phyloP scores from a whole-genome alignment of 2,113 vertebrate genomes.

The Corynorhinus townsendii region DNA sequence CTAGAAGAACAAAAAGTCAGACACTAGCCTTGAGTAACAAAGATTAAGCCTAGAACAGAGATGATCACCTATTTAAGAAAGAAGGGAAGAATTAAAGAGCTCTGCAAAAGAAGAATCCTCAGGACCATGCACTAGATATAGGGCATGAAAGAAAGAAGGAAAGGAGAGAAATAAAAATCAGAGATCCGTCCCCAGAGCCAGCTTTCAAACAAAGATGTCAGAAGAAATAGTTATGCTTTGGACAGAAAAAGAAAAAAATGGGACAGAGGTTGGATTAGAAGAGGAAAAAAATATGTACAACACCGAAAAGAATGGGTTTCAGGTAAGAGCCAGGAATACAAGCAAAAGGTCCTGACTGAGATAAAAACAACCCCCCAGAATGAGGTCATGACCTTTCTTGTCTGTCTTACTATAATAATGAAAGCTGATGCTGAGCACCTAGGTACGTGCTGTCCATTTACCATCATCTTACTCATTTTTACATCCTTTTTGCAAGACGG shows the following conservation, averaged over 20 bases:
- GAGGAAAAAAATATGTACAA: background rate
- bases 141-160: background rate
- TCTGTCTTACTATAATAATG: background rate
- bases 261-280: background rate
- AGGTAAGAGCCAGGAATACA: background rate
- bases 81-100: background rate
- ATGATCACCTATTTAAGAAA: background rate
- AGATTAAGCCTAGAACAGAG: background rate
- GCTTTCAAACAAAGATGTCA: background rate
- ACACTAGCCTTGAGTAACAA: background rate
- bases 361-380: background rate
- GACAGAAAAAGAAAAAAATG: background rate
- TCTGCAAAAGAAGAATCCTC: background rate
- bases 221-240: background rate
- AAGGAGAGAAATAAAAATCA: background rate
- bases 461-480: background rate
- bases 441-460: accelerated
- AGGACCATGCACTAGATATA: background rate
- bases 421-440: background rate
- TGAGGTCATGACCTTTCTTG: background rate
- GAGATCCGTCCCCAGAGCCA: background rate
- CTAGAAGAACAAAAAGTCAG: background rate
- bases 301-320: background rate
- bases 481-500: background rate
- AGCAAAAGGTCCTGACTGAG: background rate